Conservation (phyloP, 2,113 vertebrate species). For the Lepus americanus region DNA sequence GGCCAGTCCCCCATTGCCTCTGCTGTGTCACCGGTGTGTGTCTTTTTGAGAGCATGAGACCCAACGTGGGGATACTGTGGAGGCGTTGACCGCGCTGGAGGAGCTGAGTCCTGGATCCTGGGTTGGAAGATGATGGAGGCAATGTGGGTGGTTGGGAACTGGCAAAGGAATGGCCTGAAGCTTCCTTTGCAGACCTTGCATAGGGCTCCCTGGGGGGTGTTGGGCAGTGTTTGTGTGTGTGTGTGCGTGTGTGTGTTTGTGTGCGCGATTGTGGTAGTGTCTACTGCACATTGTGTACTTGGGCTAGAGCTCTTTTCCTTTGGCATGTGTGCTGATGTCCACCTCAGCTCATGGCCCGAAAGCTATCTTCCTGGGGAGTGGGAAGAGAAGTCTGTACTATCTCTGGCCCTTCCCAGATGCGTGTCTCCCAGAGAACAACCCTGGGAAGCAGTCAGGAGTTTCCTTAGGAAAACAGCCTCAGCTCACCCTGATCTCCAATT, state of each 20-base stretch:
- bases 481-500: neutral
- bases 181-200: neutral
- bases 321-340: neutral
- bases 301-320: neutral
- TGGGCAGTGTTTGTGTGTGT: too few species aligned
- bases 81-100: neutral
- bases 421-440: neutral
- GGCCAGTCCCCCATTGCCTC: too few species aligned
- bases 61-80: too few species aligned
- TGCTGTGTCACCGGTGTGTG: neutral
- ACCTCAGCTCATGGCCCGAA: neutral
- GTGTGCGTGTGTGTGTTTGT: neutral
- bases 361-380: neutral
- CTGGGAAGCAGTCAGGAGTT: neutral
- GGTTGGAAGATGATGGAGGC: neutral
- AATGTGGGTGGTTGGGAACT: neutral
- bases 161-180: neutral
- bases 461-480: neutral
- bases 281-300: neutral
- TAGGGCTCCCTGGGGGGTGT: neutral
- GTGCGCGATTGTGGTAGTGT: neutral
- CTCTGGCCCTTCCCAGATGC: neutral
- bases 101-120: neutral
- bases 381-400: neutral
- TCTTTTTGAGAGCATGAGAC: neutral